phyloP scores from a whole-genome alignment of 2,113 vertebrate species.

The pig (Sus scrofa) region DNA sequence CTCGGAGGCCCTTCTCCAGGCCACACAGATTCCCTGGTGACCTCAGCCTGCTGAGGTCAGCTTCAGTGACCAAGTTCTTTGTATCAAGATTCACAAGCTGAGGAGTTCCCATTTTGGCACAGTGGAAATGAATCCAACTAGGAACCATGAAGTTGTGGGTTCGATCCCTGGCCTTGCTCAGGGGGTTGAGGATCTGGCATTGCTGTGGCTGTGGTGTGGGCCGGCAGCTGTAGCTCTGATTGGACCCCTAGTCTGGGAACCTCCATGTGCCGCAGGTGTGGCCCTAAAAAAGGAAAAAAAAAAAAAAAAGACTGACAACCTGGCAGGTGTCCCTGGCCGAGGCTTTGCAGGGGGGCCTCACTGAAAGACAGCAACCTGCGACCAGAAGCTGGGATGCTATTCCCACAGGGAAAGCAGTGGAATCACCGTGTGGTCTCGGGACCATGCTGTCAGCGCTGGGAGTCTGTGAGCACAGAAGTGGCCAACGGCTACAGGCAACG shows the following conservation, averaged over 20 bases:
- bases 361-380: not conserved
- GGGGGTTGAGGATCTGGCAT: too few species aligned
- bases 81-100: not conserved
- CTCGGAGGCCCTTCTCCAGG: fast-evolving
- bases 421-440: not conserved
- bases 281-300: too few species aligned
- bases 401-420: not conserved
- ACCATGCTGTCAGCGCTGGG: not conserved
- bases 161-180: too few species aligned
- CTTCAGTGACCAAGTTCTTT: not conserved
- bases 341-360: not conserved
- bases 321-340: not conserved
- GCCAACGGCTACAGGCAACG: fast-evolving
- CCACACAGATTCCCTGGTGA: not conserved
- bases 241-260: too few species aligned
- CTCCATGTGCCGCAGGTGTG: too few species aligned
- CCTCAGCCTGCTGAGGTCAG: not conserved
- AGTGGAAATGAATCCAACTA: too few species aligned
- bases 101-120: too few species aligned
- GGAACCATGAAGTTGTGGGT: too few species aligned
- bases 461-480: not conserved
- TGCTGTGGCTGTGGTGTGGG: too few species aligned
- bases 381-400: not conserved
- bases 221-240: too few species aligned
- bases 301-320: fast-evolving